Evolutionary conservation across 2,113 vertebrate genomes (phyloP).

Genomic region (Semnornis frantzii): DNA sequence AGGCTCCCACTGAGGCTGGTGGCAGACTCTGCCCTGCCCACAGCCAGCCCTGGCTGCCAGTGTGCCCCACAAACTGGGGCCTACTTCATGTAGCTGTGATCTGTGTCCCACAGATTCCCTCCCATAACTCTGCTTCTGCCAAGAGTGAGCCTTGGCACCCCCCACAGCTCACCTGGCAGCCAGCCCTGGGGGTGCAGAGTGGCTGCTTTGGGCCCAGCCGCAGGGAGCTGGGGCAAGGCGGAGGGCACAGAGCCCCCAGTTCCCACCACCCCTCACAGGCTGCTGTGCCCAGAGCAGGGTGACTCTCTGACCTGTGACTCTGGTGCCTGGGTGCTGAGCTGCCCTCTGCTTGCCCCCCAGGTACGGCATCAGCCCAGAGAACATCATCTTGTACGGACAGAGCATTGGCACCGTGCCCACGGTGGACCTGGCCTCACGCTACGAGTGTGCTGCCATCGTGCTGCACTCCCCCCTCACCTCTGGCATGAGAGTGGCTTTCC

Average conservation of each 20-base stretch:
- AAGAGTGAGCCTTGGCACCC: neutral
- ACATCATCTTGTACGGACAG: conserved; percentile 93
- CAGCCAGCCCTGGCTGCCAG: accelerated
- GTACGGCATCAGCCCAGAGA: conserved; percentile 94
- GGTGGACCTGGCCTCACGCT: conserved; percentile 92
- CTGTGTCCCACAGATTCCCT: accelerated
- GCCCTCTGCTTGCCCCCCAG: conserved; percentile 54
- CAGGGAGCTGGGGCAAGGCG: neutral
- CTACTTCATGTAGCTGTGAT: neutral
- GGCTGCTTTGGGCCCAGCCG: neutral
- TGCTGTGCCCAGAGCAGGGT: neutral
- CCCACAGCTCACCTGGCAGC: neutral
- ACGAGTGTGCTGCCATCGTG: conserved; percentile 93
- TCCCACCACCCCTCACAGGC: neutral
- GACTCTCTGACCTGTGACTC: neutral
- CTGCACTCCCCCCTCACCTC: conserved; percentile 95
- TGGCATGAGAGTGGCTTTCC: conserved; percentile 96
- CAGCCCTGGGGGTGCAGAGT: neutral
- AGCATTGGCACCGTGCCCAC: conserved; percentile 97
- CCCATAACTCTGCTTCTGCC: neutral
- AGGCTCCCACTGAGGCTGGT: neutral
- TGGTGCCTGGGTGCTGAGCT: neutral
- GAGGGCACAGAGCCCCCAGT: neutral
- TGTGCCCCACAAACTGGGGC: neutral
- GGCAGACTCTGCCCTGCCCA: neutral